Percentiles rank a stretch among this genome's conserved stretches.
Conservation (phyloP, 2,113 vertebrate species). For the Phodopus roborovskii region DNA sequence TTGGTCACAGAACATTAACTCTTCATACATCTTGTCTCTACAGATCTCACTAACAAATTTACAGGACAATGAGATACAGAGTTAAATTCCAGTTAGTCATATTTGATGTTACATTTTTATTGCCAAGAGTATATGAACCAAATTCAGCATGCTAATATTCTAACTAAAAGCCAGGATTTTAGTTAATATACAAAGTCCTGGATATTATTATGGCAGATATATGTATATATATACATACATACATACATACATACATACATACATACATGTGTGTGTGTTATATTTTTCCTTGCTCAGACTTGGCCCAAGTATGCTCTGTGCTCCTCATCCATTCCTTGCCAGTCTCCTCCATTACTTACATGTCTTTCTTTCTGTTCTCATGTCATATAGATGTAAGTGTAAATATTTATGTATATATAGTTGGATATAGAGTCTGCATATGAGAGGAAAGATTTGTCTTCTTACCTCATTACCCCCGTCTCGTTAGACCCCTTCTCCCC, state of each 20-base stretch:
- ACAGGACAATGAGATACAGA: slow-evolving; percentile 11
- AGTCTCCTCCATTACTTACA: not conserved
- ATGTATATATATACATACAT: not conserved
- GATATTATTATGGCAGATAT: not conserved
- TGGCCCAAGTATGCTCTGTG: not conserved
- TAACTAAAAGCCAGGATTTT: not conserved
- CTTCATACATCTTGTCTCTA: not conserved
- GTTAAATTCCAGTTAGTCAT: not conserved
- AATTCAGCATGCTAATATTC: not conserved
- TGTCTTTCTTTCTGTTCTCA: not conserved
- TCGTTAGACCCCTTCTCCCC: not conserved
- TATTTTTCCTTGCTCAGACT: not conserved
- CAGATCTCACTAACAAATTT: slow-evolving; percentile 31
- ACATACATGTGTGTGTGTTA: not conserved
- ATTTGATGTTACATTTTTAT: not conserved
- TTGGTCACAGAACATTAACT: not conserved
- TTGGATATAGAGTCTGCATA: not conserved
- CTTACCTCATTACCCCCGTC: too few relatives aligned
- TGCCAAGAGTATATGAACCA: not conserved
- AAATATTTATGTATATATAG: not conserved
- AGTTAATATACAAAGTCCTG: not conserved
- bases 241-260: not conserved
- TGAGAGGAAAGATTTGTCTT: not conserved
- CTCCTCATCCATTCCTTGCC: not conserved
- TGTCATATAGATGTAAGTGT: not conserved